Evolutionary conservation across 2,888 invertebrate genomes (phyloP).

Genomic region (Carterocephalus palaemon): DNA sequence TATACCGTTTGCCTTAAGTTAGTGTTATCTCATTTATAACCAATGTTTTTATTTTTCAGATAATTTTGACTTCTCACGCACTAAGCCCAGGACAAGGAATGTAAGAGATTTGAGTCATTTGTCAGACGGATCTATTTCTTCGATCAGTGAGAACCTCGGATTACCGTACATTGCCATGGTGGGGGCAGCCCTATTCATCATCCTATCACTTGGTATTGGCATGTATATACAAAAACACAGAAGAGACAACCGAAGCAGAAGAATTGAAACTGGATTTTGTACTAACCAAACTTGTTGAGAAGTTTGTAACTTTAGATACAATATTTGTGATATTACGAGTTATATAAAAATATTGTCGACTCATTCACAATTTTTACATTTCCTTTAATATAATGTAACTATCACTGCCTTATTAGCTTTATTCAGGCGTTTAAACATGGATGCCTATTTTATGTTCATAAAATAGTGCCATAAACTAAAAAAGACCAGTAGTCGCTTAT

Average conservation of each 20-base stretch:
- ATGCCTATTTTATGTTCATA: conserved; percentile 65
- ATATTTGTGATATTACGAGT: conserved; percentile 20
- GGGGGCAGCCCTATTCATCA: conserved; percentile 47
- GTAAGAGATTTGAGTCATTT: conserved; percentile 51
- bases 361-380: conserved; percentile 18
- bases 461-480: conserved; percentile 67
- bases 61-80: conserved; percentile 59
- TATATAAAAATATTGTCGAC: conserved; percentile 9
- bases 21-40: no score
- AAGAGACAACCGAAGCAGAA: conserved; percentile 38
- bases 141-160: conserved; percentile 39
- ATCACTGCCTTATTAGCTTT: conserved; percentile 64
- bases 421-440: conserved; percentile 45
- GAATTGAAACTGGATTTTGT: conserved; percentile 26
- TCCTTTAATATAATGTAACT: conserved; percentile 30
- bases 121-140: conserved; percentile 28
- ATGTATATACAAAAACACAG: conserved; percentile 47
- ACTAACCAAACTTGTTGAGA: conserved; percentile 38
- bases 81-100: conserved; percentile 57
- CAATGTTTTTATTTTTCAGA: conserved; percentile 49
- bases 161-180: conserved; percentile 48
- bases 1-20: no score
- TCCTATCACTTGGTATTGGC: conserved; percentile 47
- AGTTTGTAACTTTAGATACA: conserved; percentile 19
- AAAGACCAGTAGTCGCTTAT: conserved; percentile 25